Evolutionary conservation across 2,113 vertebrate species (phyloP).

Genomic region (Colaptes auratus): DNA sequence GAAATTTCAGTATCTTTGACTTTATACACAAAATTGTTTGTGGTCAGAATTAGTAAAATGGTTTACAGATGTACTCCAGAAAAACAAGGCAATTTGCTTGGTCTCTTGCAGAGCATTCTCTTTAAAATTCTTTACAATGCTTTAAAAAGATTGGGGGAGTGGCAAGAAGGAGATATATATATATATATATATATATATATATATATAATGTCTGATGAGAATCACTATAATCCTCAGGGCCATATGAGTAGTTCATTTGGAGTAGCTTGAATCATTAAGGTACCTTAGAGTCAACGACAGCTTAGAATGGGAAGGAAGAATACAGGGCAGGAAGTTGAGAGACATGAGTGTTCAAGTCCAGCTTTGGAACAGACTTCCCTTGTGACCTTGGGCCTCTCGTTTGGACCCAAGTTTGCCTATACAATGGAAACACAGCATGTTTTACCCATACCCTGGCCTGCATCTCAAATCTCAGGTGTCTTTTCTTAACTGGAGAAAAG

Average conservation of each 20-base stretch:
- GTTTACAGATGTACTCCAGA: constrained; percentile 4
- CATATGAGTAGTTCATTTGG: background rate
- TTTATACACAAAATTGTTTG: background rate
- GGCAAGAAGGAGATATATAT: background rate
- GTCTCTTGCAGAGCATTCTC: background rate
- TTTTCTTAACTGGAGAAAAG: background rate
- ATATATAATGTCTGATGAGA: background rate
- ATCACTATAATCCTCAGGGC: background rate
- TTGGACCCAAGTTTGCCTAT: background rate
- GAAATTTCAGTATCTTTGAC: background rate
- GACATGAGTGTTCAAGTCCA: background rate
- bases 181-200: background rate
- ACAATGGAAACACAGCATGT: fast-evolving
- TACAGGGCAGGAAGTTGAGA: background rate
- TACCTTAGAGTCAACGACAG: background rate
- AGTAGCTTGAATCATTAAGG: background rate
- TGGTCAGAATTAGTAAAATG: background rate
- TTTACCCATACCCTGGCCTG: background rate
- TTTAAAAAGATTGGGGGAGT: background rate
- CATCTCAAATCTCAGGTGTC: background rate
- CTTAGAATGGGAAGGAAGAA: background rate
- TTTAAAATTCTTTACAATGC: background rate
- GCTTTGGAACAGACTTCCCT: background rate
- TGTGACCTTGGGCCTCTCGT: fast-evolving
- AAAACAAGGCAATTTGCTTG: background rate